Conservation (phyloP, 2,113 vertebrate genomes). For the Lota lota region DNA sequence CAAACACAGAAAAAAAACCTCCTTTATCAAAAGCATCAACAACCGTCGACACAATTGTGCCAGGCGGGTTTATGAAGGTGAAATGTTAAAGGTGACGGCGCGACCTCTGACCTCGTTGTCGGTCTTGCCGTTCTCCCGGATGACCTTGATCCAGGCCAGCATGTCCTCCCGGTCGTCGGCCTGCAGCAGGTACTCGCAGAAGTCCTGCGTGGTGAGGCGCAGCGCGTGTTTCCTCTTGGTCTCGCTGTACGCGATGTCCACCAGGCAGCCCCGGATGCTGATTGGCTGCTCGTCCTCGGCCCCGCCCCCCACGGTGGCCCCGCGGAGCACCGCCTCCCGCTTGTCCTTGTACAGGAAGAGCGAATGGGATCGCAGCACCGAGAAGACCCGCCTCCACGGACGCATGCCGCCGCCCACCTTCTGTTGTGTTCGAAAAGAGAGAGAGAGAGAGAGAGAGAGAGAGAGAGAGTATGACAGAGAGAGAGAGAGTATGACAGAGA, state of each 20-base stretch:
- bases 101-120: conserved; percentile 88
- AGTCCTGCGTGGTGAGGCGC: conserved; percentile 96
- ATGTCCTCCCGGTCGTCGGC: conserved; percentile 97
- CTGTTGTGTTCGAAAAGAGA: conserved; percentile 54
- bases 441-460: too few species aligned
- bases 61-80: too few species aligned
- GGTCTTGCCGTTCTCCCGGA: conserved; percentile 92
- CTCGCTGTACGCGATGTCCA: conserved; percentile 98
- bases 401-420: conserved; percentile 93
- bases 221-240: conserved; percentile 96
- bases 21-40: not conserved
- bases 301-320: conserved; percentile 63
- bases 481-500: not conserved
- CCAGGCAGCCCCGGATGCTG: conserved; percentile 94
- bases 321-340: conserved; percentile 83
- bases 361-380: conserved; percentile 85
- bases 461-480: not conserved
- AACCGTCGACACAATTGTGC: too few species aligned
- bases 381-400: conserved; percentile 92
- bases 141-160: conserved; percentile 96
- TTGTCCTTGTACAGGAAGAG: conserved; percentile 96
- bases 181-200: conserved; percentile 99
- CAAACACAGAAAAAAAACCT: not conserved
- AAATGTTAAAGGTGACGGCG: not conserved
- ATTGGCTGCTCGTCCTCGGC: conserved; percentile 90